Evolutionary conservation across 2,797 vertebrate species (phyloP), one percentile per base, ranked within the genome.

Genomic region (Coendou prehensilis): DNA sequence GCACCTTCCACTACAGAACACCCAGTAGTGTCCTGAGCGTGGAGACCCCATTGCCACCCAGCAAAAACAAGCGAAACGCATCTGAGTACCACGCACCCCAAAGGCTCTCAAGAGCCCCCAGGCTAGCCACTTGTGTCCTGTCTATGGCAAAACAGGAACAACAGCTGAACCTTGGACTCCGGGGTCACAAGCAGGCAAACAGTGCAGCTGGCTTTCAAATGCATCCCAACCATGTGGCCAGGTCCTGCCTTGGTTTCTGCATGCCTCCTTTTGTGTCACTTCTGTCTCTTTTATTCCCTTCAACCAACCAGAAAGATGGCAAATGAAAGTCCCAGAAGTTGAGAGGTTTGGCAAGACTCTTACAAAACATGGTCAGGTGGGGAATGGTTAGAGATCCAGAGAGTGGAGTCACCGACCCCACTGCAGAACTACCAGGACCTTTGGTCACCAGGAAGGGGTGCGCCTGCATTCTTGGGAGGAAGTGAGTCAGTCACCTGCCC

Each of bases 201-300:
- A 13, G 79, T 10, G 50, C 6, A 6, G 37, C 71, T 6, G 23
- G 71, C 64, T 80, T 47, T 23, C 5, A 45, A 76, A 37, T 61
- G 33, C 15, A 1, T 23, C 17, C 30, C 11, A 3, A 9, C 14
- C 13, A 7, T 1, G 0, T 30, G 14, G 15, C 0, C 0, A 8
- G 57, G 56, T 26, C 45, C 54, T 6, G 41, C 57, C 41, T 9
- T 13, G 47, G 69, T 79, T 82, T 88, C 79, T 15, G 1, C 0
- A 4, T 7, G 33, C 54, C 89, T 56, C n/a, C 37, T 86, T 8
- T 0, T 5, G 17, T 3, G 75, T 18, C 45, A 11, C 20, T 45
- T 28, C 67, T 14, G 17, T 26, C 76, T 87, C 45, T 78, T 89
- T 63, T 11, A 47, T 28, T 69, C 52, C 89, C 63, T 33, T 56